A percentile compares a stretch with the other conserved stretches of the same genome.
phyloP scores from a whole-genome alignment of 2,113 vertebrate genomes.

The Nematolebias whitei region DNA sequence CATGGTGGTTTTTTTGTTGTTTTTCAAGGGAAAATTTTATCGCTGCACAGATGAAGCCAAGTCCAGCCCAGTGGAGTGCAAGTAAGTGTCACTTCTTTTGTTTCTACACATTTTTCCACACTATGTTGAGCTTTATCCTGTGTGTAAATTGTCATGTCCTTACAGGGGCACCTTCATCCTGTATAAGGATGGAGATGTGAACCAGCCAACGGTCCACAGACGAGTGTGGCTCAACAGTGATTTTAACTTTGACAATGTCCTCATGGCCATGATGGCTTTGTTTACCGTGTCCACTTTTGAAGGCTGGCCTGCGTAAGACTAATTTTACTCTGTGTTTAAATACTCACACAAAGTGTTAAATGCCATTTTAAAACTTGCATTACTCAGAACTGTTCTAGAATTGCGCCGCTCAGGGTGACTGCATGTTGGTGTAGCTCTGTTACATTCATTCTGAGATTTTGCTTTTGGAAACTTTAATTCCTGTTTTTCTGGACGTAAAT shows the following conservation, averaged over 20 bases:
- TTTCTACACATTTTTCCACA: neutral
- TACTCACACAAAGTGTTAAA: neutral
- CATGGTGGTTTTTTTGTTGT: constrained; percentile 20
- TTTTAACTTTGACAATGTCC: constrained; percentile 98
- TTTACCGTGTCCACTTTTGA: constrained; percentile 99
- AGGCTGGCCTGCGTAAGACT: constrained; percentile 97
- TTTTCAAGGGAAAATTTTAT: constrained; percentile 93
- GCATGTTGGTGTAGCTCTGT: too few relatives aligned
- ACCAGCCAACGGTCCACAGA: constrained; percentile 89
- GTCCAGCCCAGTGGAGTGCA: constrained; percentile 90
- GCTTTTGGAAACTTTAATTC: too few relatives aligned
- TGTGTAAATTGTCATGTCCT: constrained; percentile 11
- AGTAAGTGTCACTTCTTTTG: constrained; percentile 77
- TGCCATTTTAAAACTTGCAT: too few relatives aligned
- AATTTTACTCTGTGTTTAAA: neutral
- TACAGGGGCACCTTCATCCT: constrained; percentile 90
- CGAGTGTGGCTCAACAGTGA: constrained; percentile 96
- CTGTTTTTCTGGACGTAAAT: too few relatives aligned
- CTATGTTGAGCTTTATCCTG: neutral
- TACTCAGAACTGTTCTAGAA: too few relatives aligned
- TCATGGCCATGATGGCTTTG: constrained; percentile 98
- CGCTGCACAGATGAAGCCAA: constrained; percentile 97
- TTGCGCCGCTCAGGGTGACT: too few relatives aligned
- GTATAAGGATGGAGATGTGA: constrained; percentile 97
- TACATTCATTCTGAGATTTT: too few relatives aligned